Conservation (phyloP, 2,113 vertebrate species). For the Fregetta grallaria region DNA sequence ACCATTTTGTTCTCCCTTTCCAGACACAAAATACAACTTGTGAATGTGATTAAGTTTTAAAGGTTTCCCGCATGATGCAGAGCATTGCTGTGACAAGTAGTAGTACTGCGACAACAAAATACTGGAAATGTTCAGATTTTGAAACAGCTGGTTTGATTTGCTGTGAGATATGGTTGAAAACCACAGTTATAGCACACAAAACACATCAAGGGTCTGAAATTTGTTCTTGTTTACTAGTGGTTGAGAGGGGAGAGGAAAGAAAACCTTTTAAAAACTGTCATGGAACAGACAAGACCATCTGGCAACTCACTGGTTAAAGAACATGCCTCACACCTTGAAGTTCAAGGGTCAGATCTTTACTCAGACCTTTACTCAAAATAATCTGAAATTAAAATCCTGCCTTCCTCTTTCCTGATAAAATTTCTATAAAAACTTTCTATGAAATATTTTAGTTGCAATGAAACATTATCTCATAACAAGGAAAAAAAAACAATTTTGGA, state of each 20-base stretch:
- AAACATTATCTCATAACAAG: neutral
- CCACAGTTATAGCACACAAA: neutral
- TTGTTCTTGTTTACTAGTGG: neutral
- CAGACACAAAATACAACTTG: neutral
- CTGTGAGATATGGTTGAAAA: neutral
- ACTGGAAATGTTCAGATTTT: neutral
- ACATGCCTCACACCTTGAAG: neutral
- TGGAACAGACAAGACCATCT: neutral
- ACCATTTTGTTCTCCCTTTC: neutral
- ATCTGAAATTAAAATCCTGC: neutral
- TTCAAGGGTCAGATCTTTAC: neutral
- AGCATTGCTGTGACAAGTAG: neutral
- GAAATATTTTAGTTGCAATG: neutral
- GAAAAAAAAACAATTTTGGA: neutral
- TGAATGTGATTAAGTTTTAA: neutral
- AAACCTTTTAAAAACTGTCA: neutral
- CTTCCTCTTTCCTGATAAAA: neutral
- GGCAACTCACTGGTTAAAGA: neutral
- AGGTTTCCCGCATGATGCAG: neutral
- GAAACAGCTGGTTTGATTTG: neutral
- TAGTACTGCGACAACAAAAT: neutral
- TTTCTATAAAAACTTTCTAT: neutral
- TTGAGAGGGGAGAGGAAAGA: neutral
- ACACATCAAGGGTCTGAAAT: neutral
- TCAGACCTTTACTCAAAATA: neutral